Evolutionary conservation across 92 coral and sea anemone genomes (phyloP).

Genomic region (Palythoa grandiflora): DNA sequence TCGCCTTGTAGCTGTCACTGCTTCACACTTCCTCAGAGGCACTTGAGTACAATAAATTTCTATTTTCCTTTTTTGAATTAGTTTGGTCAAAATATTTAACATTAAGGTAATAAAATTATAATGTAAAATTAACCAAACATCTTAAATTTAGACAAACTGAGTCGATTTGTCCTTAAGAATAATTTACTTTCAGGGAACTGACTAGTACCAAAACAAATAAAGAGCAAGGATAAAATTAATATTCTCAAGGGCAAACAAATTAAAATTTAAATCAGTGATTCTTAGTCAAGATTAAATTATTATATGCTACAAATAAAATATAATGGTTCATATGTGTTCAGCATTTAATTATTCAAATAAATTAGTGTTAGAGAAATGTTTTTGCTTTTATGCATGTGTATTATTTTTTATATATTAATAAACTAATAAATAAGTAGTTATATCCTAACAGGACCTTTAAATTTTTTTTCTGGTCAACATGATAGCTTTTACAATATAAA

Average conservation of each 20-base stretch:
- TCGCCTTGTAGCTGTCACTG: constrained; percentile 51
- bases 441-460: neutral
- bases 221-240: too few relatives aligned
- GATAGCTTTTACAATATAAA: too few relatives aligned
- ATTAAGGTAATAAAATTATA: neutral
- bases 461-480: neutral
- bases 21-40: constrained; percentile 60
- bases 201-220: neutral
- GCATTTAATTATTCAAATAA: neutral
- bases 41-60: constrained; percentile 9
- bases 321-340: constrained; percentile 4
- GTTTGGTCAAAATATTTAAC: neutral
- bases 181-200: constrained; percentile 16
- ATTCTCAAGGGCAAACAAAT: too few relatives aligned
- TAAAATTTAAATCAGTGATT: neutral
- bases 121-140: constrained; percentile 14
- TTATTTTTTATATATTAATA: constrained; percentile 1
- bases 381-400: constrained; percentile 17
- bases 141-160: constrained; percentile 2
- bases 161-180: constrained; percentile 26
- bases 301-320: constrained; percentile 17
- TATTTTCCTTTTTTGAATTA: constrained; percentile 1
- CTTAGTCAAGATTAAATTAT: constrained; percentile 17
- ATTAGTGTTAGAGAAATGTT: neutral
- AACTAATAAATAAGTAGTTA: neutral